Evolutionary conservation across 92 coral and sea anemone genomes (phyloP), one percentile per base, ranked within the genome.

Genomic region (Umimayanthus kanabou): DNA sequence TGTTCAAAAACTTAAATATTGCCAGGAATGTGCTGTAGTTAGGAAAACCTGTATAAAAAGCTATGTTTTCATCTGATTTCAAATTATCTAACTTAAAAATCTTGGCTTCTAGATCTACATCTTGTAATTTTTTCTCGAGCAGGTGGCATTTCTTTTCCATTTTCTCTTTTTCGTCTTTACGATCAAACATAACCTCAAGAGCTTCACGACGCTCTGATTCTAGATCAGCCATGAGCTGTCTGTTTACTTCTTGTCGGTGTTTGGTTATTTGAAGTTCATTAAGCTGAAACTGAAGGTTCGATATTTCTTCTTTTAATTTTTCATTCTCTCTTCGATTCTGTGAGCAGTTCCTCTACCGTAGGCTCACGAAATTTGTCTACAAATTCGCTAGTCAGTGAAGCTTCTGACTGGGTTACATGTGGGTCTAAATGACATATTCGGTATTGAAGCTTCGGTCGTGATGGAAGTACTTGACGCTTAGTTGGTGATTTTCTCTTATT

Each of bases 21-120:
- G 88, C 87, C 87, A 70, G 73, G 73, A 84, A 88, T 4, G 73
- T 65, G 45, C 30, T n/a, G 30, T 42, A 88, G 72, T 67, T 71
- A 14, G 90, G 90, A 81, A 88, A 88, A 4, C 90, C 91, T 39
- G 88, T 83, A 43, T 83, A 89, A 77, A 89, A 89, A 5, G 78
- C 20, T 25, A 89, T 89, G 29, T 66, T 33, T 37, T 79, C 81
- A 61, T 89, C 84, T 22, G 85, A 85, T 30, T 64, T 66, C 14
- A 89, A 79, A 47, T 80, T 78, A 37, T 85, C 49, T 20, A 89
- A 49, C 23, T 69, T 45, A 40, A 89, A 89, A 43, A 89, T 29
- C 49, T 58, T 71, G 11, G 69, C 71, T 61, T n/a, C n/a, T n/a
- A n/a, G n/a, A n/a, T 88, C 80, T 9, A 73, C 69, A 11, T 73